A percentile compares a stretch with the other conserved stretches of the same genome.
Conservation (phyloP, 2,888 invertebrate genomes). For the Drosophila pseudotakahashii region DNA sequence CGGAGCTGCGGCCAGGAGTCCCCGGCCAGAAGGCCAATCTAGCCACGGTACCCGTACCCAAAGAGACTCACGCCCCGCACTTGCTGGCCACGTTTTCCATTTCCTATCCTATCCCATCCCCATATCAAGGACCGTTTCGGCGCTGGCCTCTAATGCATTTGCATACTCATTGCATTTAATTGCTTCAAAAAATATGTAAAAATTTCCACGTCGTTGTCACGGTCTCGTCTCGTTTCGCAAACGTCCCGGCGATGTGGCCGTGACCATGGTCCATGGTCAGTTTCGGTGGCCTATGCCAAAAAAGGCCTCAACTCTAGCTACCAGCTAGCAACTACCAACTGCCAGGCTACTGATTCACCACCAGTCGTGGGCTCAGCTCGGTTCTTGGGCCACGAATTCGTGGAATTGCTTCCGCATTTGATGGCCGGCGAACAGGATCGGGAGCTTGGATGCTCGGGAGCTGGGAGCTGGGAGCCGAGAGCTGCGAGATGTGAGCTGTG, state of each 20-base stretch:
- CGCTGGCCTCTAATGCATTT: constrained; percentile 67
- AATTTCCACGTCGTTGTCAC: constrained; percentile 66
- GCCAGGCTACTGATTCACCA: constrained; percentile 42
- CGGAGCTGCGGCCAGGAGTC: constrained; percentile 33
- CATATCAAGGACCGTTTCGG: constrained; percentile 51
- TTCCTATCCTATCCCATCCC: constrained; percentile 27
- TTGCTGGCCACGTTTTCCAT: constrained; percentile 71
- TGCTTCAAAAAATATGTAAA: constrained; percentile 77
- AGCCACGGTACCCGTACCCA: constrained; percentile 74
- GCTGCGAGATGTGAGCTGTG: constrained; percentile 32
- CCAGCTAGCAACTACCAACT: background rate
- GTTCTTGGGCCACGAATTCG: constrained; percentile 77
- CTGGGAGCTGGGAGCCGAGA: constrained; percentile 1
- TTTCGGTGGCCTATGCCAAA: constrained; percentile 70
- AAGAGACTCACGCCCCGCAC: constrained; percentile 65
- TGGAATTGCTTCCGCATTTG: constrained; percentile 76
- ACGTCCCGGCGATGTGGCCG: constrained; percentile 33
- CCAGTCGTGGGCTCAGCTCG: constrained; percentile 66
- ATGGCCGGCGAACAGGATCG: constrained; percentile 48
- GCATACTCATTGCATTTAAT: constrained; percentile 80
- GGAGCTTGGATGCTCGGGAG: constrained; percentile 27
- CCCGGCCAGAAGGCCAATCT: constrained; percentile 64
- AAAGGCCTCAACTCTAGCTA: constrained; percentile 59
- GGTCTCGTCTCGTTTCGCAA: constrained; percentile 35
- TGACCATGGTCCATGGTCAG: constrained; percentile 31